Percentiles rank a stretch among this genome's conserved stretches.
Evolutionary conservation across 2,113 vertebrate genomes (phyloP).

Genomic region (Rhombomys opimus): DNA sequence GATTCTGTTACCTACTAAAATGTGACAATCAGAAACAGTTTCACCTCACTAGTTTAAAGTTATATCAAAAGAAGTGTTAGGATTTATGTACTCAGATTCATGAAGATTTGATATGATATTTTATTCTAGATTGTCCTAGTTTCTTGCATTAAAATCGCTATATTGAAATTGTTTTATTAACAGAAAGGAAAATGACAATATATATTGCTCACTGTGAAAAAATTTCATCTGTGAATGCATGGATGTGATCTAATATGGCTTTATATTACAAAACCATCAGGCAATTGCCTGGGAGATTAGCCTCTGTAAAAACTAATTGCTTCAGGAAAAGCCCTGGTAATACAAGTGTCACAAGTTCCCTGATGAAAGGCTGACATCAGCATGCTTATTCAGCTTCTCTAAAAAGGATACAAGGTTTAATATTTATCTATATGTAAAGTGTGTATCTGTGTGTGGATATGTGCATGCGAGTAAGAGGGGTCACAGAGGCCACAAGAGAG

Average conservation of each 20-base stretch:
- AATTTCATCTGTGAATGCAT: neutral
- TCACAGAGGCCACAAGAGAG: neutral
- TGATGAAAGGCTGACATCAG: neutral
- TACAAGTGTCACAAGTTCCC: neutral
- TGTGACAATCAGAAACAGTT: conserved; percentile 49
- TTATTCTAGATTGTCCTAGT: neutral
- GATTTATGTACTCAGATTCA: conserved; percentile 17
- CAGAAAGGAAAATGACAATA: neutral
- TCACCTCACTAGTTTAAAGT: conserved; percentile 13
- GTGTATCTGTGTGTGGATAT: neutral
- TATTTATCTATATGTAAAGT: too few species aligned
- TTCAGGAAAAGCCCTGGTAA: neutral
- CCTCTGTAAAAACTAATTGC: neutral
- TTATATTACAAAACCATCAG: neutral
- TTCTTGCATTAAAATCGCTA: conserved; percentile 13
- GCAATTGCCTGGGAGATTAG: neutral
- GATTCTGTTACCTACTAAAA: conserved; percentile 42
- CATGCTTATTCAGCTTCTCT: neutral
- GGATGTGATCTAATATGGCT: neutral
- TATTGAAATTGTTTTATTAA: neutral
- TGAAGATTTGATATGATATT: neutral
- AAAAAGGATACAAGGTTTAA: neutral
- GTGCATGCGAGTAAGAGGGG: neutral
- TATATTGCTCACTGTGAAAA: neutral
- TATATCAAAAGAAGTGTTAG: neutral